Conservation (phyloP, 2,888 invertebrate genomes). For the Parascotia fuliginaria region DNA sequence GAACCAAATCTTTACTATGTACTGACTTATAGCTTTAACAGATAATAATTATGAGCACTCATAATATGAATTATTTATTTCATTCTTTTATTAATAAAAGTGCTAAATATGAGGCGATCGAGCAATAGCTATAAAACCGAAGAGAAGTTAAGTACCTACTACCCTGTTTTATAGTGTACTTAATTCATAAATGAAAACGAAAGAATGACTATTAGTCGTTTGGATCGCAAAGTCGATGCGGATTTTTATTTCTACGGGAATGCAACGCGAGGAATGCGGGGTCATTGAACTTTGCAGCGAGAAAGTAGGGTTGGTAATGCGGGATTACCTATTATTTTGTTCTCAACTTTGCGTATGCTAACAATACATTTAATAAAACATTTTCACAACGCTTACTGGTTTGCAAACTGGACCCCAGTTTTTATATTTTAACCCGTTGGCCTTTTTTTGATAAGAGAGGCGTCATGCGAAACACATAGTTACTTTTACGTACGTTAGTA, state of each 20-base stretch:
- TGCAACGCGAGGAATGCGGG: constrained; percentile 63
- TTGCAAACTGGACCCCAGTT: constrained; percentile 23
- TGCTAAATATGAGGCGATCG: constrained; percentile 12
- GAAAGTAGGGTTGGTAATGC: constrained; percentile 57
- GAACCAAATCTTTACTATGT: neutral
- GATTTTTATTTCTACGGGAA: constrained; percentile 60
- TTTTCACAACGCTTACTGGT: constrained; percentile 40
- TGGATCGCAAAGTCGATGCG: constrained; percentile 40
- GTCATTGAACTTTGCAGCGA: constrained; percentile 62
- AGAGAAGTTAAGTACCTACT: constrained; percentile 43
- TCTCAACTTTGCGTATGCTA: constrained; percentile 45
- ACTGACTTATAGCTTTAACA: no score
- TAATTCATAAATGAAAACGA: constrained; percentile 43
- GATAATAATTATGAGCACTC: no score
- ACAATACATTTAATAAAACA: constrained; percentile 45
- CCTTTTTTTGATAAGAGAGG: constrained; percentile 13
- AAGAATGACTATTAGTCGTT: constrained; percentile 40
- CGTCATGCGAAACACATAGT: constrained; percentile 1
- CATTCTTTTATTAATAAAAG: constrained; percentile 1
- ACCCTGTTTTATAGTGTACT: constrained; percentile 32
- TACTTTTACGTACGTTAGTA: no score
- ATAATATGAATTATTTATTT: neutral
- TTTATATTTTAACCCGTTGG: constrained; percentile 13
- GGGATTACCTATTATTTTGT: constrained; percentile 58
- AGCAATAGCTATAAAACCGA: constrained; percentile 40